Evolutionary conservation across 2,113 vertebrate species (phyloP).

Genomic region (Rhipidura dahli): DNA sequence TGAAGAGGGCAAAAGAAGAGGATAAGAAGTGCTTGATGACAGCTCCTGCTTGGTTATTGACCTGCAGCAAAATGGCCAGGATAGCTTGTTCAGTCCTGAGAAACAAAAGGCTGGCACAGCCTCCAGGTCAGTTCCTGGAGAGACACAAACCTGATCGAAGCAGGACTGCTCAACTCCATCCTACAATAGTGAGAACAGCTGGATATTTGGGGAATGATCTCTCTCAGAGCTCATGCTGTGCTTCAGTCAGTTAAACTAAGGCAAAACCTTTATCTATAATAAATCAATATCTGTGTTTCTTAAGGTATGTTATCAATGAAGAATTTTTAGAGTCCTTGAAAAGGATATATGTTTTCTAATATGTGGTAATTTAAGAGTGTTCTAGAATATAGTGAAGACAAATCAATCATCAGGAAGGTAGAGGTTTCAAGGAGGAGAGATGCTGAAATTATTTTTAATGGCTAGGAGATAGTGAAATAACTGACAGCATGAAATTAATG

Average conservation of each 20-base stretch:
- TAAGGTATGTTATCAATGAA: neutral
- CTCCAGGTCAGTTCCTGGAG: neutral
- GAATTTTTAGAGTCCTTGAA: neutral
- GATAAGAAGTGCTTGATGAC: neutral
- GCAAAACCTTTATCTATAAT: neutral
- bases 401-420: neutral
- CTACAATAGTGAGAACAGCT: neutral
- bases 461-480: neutral
- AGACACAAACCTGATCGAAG: neutral
- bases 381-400: neutral
- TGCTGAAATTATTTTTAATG: neutral
- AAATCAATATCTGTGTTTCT: neutral
- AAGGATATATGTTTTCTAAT: neutral
- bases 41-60: neutral
- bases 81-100: neutral
- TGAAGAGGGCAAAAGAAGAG: neutral
- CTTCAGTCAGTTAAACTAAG: neutral
- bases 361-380: neutral
- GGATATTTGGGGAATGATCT: neutral
- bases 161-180: neutral
- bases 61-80: rapidly evolving
- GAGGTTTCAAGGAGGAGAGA: neutral
- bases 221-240: neutral
- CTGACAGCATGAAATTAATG: neutral
- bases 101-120: neutral